These are phyloP conservation scores for Penelope pileata DNA, from an alignment of 2,113 vertebrate genomes.

Conservation along the genomic window DNA sequence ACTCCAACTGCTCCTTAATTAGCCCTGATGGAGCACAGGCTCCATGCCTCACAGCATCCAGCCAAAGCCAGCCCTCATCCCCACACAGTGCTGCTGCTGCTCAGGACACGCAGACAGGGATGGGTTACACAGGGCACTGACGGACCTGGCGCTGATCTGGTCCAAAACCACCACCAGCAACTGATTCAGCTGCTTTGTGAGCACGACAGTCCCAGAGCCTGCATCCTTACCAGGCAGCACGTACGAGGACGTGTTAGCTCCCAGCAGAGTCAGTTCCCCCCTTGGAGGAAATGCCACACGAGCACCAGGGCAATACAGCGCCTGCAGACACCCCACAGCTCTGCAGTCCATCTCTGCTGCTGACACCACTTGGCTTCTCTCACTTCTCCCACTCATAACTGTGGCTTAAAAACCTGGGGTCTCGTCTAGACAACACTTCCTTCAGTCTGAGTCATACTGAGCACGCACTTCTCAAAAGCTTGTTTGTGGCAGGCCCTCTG, in stretches of 20 bases:
- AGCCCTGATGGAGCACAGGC: neutral
- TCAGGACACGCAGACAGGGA: fast-evolving
- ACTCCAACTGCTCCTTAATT: no score
- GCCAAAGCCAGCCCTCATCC: neutral
- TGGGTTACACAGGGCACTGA: neutral
- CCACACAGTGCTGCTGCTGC: neutral
- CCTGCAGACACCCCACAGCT: neutral
- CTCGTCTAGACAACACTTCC: slow-evolving; percentile 32
- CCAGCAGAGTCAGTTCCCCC: neutral
- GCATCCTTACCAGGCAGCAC: neutral
- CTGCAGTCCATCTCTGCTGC: neutral
- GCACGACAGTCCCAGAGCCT: neutral
- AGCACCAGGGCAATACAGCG: neutral
- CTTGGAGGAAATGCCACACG: neutral
- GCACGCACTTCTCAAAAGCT: neutral
- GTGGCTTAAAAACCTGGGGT: neutral
- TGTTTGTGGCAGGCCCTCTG: neutral
- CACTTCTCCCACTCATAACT: neutral
- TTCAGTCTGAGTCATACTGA: neutral
- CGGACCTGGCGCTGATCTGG: fast-evolving
- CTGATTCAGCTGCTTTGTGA: neutral
- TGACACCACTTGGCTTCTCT: neutral
- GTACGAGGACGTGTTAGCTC: neutral
- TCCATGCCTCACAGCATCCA: neutral
- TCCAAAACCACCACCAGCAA: neutral